A percentile compares a stretch with the other conserved stretches of the same genome.
Evolutionary conservation across 1,140 invertebrate genomes (phyloP).

Genomic region (Dreissena rostriformis): DNA sequence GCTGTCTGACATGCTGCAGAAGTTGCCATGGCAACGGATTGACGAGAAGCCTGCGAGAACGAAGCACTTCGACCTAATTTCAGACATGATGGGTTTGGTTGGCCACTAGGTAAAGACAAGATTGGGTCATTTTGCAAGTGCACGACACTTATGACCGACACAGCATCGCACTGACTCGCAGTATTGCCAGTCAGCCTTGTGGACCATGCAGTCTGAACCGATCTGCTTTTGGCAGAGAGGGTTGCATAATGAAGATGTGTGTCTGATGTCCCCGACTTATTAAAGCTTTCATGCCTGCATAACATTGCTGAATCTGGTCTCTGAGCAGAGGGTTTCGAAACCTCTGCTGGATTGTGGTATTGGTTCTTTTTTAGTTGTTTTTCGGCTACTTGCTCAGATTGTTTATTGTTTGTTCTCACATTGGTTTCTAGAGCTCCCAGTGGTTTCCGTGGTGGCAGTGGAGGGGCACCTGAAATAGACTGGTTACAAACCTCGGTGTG

Average conservation of each 20-base stretch:
- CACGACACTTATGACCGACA: background rate
- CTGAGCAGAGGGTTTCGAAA: too few species aligned
- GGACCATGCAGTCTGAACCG: conserved; percentile 34
- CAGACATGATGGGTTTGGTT: background rate
- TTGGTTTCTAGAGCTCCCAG: background rate
- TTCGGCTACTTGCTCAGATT: background rate
- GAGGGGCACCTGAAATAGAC: conserved; percentile 14
- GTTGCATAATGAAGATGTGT: too few species aligned
- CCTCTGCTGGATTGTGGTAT: too few species aligned
- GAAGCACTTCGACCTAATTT: conserved; percentile 52
- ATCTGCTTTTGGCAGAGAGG: too few species aligned
- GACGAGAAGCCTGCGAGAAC: conserved; percentile 33
- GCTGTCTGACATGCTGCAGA: conserved; percentile 11
- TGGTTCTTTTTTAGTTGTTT: too few species aligned
- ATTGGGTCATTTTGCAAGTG: background rate
- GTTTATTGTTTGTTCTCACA: conserved; percentile 7
- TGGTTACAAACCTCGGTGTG: conserved; percentile 56
- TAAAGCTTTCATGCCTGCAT: too few species aligned
- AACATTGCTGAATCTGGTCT: too few species aligned
- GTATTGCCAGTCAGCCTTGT: background rate
- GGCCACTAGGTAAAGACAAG: background rate
- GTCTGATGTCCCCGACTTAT: too few species aligned
- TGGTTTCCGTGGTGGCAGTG: conserved; percentile 32
- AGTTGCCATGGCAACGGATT: background rate
- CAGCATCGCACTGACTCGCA: conserved; percentile 15